Conservation (phyloP, 2,113 vertebrate genomes). For the Tetraodon nigroviridis region DNA sequence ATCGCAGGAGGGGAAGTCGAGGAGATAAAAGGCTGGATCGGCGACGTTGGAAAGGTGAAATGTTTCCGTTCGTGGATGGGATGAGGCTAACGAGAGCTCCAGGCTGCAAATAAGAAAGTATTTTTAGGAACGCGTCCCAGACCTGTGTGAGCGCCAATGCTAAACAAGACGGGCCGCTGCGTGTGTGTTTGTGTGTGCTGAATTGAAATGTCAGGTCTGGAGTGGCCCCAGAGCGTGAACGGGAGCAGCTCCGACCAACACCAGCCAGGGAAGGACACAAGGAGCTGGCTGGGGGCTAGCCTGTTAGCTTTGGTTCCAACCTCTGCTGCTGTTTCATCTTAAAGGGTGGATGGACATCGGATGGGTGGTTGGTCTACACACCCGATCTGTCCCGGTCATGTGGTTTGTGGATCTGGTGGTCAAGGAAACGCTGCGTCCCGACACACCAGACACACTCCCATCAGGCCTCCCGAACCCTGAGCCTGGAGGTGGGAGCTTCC, state of each 20-base stretch:
- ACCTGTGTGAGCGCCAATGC: conserved; percentile 50
- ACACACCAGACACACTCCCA: conserved; percentile 3
- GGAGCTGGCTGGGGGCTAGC: no score
- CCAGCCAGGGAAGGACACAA: conserved; percentile 7
- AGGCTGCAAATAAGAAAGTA: conserved; percentile 59
- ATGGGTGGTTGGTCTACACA: no score
- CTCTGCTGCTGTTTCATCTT: no score
- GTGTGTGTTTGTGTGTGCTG: conserved; percentile 26
- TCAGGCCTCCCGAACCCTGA: no score
- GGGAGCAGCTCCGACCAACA: conserved; percentile 47
- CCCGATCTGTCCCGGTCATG: conserved; percentile 40
- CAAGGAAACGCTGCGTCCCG: conserved; percentile 9
- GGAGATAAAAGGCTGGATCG: conserved; percentile 2
- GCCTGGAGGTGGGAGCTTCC: neutral
- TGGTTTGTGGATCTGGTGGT: neutral
- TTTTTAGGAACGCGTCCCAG: conserved; percentile 50
- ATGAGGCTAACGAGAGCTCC: conserved; percentile 47
- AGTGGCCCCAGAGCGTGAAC: conserved; percentile 22
- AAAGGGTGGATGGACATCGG: no score
- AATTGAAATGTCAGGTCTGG: conserved; percentile 52
- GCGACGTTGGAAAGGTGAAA: no score
- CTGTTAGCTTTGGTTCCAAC: no score
- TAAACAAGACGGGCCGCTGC: conserved; percentile 58
- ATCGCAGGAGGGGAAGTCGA: conserved; percentile 6
- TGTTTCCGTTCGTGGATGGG: conserved; percentile 21